Evolutionary conservation across 2,888 invertebrate genomes (phyloP).

Genomic region (Tuta absoluta): DNA sequence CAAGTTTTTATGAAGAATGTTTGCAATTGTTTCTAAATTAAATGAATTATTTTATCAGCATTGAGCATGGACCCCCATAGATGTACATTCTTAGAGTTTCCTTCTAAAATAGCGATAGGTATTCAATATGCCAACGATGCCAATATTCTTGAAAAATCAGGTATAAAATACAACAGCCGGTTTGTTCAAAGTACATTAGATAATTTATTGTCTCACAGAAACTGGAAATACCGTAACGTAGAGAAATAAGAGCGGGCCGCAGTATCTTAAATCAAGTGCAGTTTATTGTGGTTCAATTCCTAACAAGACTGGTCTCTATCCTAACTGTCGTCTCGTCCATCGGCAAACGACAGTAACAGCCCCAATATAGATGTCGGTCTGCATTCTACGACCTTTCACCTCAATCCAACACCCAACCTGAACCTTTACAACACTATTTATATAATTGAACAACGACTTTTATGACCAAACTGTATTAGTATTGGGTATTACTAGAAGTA

Average conservation of each 20-base stretch:
- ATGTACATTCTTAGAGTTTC: too few relatives aligned
- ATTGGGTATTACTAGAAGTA: not conserved
- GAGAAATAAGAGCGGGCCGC: constrained; percentile 7
- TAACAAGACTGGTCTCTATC: constrained; percentile 36
- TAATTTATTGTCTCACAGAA: constrained; percentile 5
- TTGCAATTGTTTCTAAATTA: not conserved
- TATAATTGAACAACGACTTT: constrained; percentile 31
- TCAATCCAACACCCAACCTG: not conserved
- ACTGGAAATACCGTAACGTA: not conserved
- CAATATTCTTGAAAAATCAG: too few relatives aligned
- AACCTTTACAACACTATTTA: constrained; percentile 32
- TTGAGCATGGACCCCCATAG: too few relatives aligned
- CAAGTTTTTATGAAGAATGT: not conserved
- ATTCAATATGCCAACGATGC: too few relatives aligned
- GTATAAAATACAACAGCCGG: not conserved
- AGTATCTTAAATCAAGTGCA: constrained; percentile 36
- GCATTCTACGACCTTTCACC: constrained; percentile 6
- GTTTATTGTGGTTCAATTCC: constrained; percentile 39
- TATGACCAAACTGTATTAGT: constrained; percentile 21
- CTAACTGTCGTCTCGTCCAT: constrained; percentile 31
- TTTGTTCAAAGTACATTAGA: not conserved
- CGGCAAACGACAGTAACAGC: constrained; percentile 23
- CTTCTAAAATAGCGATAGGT: too few relatives aligned
- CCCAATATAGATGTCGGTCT: constrained; percentile 14
- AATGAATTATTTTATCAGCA: too few relatives aligned